These are phyloP conservation scores for honey bee (Apis mellifera) DNA, from an alignment of 1,140 invertebrate species.

Conservation along the genomic window Amel_HAv3.1 CM009936.2:13903501-13904000, in stretches of 20 bases:
- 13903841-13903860: too few species aligned
- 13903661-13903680: constrained; percentile 63
- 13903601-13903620: constrained; percentile 75
- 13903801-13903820: constrained; percentile 64
- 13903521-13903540: constrained; percentile 34
- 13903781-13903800: constrained; percentile 75
- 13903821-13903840: constrained; percentile 27
- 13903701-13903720: constrained; percentile 73
- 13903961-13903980: not conserved
- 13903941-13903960: not conserved
- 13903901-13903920: not conserved
- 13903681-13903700: constrained; percentile 73
- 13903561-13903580: constrained; percentile 68
- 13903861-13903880: not conserved
- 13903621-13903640: constrained; percentile 68
- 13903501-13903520: constrained; percentile 78
- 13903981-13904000: too few species aligned
- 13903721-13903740: not conserved
- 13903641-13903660: constrained; percentile 49
- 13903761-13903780: constrained; percentile 71
- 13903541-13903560: constrained; percentile 68
- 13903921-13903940: not conserved
- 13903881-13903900: not conserved
- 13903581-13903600: constrained; percentile 49
- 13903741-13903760: not conserved